These are phyloP conservation scores for Lophura nycthemera DNA, from an alignment of 2,113 vertebrate species.

Conservation along the genomic window DNA sequence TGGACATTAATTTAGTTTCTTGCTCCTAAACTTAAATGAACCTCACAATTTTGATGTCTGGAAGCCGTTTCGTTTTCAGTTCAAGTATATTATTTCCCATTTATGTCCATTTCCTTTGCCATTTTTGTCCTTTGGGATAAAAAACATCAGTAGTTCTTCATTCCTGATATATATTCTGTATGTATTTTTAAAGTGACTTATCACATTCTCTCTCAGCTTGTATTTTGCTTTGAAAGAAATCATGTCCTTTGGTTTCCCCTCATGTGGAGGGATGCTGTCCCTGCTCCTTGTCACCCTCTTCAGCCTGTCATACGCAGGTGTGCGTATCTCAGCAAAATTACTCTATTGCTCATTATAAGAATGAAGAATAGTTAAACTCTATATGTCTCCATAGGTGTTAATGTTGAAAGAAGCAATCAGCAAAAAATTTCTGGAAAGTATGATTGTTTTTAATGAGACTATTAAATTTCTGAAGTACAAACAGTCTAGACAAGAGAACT, in stretches of 20 bases:
- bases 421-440: background rate
- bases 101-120: background rate
- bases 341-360: background rate
- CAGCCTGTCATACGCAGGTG: background rate
- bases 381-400: background rate
- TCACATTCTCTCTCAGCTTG: background rate
- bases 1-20: background rate
- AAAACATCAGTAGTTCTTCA: background rate
- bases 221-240: background rate
- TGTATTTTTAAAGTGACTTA: background rate
- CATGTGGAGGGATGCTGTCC: background rate
- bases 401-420: background rate
- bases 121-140: background rate
- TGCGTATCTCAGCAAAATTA: background rate
- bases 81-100: background rate
- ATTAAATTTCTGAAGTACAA: background rate
- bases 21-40: background rate
- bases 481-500: background rate
- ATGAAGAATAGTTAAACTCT: background rate
- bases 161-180: background rate
- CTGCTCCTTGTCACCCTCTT: background rate
- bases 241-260: background rate
- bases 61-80: background rate
- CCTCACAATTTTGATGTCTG: background rate
- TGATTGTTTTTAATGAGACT: background rate